Evolutionary conservation across 2,113 vertebrate species (phyloP).

Genomic region (Lathamus discolor): DNA sequence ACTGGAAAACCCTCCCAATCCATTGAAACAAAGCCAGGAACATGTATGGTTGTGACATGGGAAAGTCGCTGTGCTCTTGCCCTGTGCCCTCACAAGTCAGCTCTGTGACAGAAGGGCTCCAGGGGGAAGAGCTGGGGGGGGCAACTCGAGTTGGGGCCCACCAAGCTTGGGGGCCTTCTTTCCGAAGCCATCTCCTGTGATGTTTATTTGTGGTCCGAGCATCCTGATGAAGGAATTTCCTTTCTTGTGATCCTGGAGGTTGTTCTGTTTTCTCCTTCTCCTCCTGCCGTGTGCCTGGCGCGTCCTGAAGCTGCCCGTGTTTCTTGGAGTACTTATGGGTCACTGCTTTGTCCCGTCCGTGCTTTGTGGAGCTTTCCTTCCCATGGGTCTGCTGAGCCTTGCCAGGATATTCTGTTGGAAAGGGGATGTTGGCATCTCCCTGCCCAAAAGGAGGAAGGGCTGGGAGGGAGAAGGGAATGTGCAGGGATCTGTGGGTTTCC

Average conservation of each 20-base stretch:
- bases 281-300: rapidly evolving
- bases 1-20: not conserved
- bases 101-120: not conserved
- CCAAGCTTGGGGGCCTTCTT: not conserved
- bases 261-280: not conserved
- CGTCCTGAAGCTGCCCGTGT: not conserved
- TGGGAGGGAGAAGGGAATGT: not conserved
- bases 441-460: rapidly evolving
- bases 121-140: not conserved
- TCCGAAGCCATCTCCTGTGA: not conserved
- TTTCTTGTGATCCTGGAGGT: not conserved
- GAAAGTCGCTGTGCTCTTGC: not conserved
- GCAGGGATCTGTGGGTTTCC: not conserved
- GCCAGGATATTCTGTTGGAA: not conserved
- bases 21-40: not conserved
- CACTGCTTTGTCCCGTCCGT: rapidly evolving
- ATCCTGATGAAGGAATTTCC: not conserved
- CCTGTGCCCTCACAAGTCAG: not conserved
- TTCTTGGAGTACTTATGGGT: rapidly evolving
- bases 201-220: not conserved
- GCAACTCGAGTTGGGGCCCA: no score
- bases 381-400: not conserved
- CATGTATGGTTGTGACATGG: rapidly evolving
- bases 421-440: rapidly evolving
- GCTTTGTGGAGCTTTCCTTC: not conserved